Evolutionary conservation across 2,888 invertebrate species (phyloP).

Genomic region (Zygothrica quintamaculata): DNA sequence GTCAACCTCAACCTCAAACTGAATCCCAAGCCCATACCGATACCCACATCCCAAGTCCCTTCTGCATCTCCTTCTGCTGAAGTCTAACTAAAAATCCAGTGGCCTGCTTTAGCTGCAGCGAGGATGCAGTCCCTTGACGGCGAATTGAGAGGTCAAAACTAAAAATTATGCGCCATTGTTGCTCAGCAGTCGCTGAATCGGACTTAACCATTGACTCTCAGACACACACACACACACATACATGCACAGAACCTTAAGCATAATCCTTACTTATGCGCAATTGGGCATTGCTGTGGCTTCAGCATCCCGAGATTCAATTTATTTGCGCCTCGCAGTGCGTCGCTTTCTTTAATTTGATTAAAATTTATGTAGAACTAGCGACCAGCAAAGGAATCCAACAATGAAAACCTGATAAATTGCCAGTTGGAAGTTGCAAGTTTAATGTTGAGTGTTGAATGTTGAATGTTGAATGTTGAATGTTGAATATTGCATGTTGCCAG

Average conservation of each 20-base stretch:
- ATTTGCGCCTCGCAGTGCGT: conserved; percentile 60
- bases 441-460: too few species aligned
- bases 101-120: conserved; percentile 41
- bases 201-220: conserved; percentile 27
- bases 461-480: too few species aligned
- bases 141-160: conserved; percentile 81
- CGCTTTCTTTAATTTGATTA: conserved; percentile 79
- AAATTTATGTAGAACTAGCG: conserved; percentile 75
- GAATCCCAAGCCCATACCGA: conserved; percentile 2
- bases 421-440: too few species aligned
- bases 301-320: conserved; percentile 57
- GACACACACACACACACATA: neutral
- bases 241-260: conserved; percentile 11
- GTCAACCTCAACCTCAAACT: conserved; percentile 1
- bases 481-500: too few species aligned
- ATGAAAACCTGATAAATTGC: conserved; percentile 40
- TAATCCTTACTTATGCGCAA: conserved; percentile 78
- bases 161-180: conserved; percentile 78
- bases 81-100: conserved; percentile 20
- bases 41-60: neutral
- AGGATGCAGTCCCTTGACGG: conserved; percentile 57
- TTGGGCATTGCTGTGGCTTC: conserved; percentile 29
- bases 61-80: neutral
- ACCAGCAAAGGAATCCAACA: conserved; percentile 6
- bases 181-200: conserved; percentile 39